These are phyloP conservation scores for Oxytorus armatus DNA, from an alignment of 2,888 invertebrate genomes.

Conservation along the genomic window DNA sequence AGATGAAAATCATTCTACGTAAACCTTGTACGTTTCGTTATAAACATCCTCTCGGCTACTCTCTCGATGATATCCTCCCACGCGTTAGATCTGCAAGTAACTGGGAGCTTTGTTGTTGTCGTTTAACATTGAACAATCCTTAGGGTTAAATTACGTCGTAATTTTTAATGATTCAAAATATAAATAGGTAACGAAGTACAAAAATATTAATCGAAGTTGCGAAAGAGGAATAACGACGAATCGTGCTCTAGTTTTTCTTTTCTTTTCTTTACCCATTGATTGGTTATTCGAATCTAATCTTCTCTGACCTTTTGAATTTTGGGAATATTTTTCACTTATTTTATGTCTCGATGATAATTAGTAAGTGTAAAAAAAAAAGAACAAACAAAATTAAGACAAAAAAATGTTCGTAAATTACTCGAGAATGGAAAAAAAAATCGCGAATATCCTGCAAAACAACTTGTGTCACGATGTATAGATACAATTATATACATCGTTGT, in stretches of 20 bases:
- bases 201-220: conserved; percentile 77
- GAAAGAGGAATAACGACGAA: conserved; percentile 62
- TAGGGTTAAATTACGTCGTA: conserved; percentile 67
- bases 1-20: conserved; percentile 39
- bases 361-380: conserved; percentile 25
- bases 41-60: neutral
- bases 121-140: neutral
- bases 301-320: conserved; percentile 34
- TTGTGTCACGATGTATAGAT: conserved; percentile 63
- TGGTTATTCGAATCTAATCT: conserved; percentile 25
- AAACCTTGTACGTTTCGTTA: conserved; percentile 9
- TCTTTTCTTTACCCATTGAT: conserved; percentile 24
- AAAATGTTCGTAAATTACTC: conserved; percentile 18
- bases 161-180: conserved; percentile 74
- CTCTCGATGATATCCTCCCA: neutral
- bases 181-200: conserved; percentile 80
- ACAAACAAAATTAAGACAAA: conserved; percentile 7
- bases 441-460: conserved; percentile 61
- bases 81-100: conserved; percentile 13
- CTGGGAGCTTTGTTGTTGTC: conserved; percentile 20
- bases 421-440: too few species aligned
- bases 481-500: conserved; percentile 54
- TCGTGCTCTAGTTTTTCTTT: conserved; percentile 51
- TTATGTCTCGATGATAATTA: conserved; percentile 42
- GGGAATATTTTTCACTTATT: conserved; percentile 39